These are phyloP conservation scores for Scopus umbretta DNA, from an alignment of 2,113 vertebrate genomes.

Conservation along the genomic window DNA sequence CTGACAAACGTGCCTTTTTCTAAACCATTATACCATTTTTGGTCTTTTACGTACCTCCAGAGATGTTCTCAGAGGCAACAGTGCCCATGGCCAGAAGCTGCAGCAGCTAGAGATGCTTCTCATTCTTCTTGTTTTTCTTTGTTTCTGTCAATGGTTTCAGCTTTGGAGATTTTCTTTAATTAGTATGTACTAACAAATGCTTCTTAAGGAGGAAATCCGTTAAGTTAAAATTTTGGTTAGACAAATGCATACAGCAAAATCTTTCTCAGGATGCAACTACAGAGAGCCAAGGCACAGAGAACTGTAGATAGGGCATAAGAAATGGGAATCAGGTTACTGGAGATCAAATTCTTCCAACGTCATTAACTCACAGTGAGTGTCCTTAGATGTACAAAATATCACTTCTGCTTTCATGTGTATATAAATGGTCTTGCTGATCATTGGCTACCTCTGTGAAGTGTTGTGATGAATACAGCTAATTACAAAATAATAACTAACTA, in stretches of 20 bases:
- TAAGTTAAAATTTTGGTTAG: background rate
- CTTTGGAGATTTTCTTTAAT: background rate
- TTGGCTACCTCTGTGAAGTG: background rate
- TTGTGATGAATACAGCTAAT: conserved; percentile 1
- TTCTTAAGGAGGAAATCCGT: background rate
- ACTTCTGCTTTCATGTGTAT: background rate
- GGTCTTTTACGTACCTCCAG: background rate
- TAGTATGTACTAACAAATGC: background rate
- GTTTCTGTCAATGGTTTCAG: background rate
- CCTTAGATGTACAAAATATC: background rate
- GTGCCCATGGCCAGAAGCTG: background rate
- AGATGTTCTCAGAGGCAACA: background rate
- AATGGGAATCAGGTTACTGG: background rate
- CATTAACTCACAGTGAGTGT: background rate
- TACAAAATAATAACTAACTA: background rate
- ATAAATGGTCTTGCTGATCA: background rate
- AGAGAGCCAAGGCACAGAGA: background rate
- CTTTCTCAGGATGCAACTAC: background rate
- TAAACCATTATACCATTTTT: background rate
- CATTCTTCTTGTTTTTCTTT: background rate
- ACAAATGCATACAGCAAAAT: background rate
- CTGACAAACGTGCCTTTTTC: background rate
- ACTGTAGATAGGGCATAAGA: background rate
- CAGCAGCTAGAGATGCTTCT: background rate
- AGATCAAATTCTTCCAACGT: background rate